Evolutionary conservation across 92 coral and sea anemone species (phyloP), one percentile per base, ranked within the genome.

Genomic region (Umimayanthus kanabou): DNA sequence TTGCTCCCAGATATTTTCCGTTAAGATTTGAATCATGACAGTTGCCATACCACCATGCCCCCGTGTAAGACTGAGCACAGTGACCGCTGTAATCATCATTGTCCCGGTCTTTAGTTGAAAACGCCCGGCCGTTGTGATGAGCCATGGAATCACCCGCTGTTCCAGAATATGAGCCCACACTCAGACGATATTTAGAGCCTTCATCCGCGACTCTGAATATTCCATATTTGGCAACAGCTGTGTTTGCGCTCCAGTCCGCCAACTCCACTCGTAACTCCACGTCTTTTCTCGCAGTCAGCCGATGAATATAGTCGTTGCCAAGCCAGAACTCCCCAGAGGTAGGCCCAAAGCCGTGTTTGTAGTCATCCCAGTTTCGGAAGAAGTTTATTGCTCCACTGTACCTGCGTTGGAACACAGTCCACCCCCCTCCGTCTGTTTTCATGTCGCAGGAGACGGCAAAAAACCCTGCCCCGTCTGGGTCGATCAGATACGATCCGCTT

Each of bases 331-430:
- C 91, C 5, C 88, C 82, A 43, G 16, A 50, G 53, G 40, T 43
- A 18, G 69, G 43, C 25, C 91, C 91, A 82, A 88, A 88, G 58
- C 91, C 91, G 45, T 18, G 74, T 76, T 82, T 88, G 88, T 86
- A 86, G 26, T 76, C 33, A n/a, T 15, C 45, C 89, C 89, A 58
- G 72, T 53, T 28, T 28, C 66, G 28, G 29, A 76, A 71, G 77
- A 73, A 85, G 82, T 50, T 50, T 20, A 72, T 47, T 29, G 79
- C 77, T 39, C 90, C 90, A 79, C 79, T 85, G 42, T 87, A 57
- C 26, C 89, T 61, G 26, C 85, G 79, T 57, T 87, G 89, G 58
- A 87, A 88, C 77, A 88, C 90, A 25, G 90, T 88, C 90, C 90
- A 88, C 45, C 90, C 90, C n/a, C 90, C 90, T 25, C 75, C 75